phyloP scores from a whole-genome alignment of 37 sponge, comb jelly and placozoan species.

The Hormiphora californensis region DNA sequence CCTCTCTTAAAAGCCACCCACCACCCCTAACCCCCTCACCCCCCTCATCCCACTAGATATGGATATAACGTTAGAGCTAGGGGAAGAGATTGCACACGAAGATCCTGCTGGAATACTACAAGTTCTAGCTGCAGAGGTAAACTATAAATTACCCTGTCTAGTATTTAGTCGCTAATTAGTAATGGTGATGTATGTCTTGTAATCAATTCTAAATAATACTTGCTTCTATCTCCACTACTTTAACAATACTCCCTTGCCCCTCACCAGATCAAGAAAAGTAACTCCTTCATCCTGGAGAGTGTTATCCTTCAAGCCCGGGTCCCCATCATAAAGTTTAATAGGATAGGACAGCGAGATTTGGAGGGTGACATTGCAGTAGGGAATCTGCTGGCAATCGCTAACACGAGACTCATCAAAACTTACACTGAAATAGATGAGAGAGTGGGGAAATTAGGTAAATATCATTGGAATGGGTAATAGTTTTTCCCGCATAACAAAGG shows the following conservation, averaged over 20 bases:
- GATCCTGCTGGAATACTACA: neutral
- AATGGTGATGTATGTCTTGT: neutral
- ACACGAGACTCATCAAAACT: neutral
- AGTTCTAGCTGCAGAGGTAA: neutral
- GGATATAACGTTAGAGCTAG: slow-evolving; percentile 7
- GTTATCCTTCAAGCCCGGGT: slow-evolving; percentile 61
- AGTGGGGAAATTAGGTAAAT: neutral
- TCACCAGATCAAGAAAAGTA: slow-evolving; percentile 5
- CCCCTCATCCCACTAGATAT: no score
- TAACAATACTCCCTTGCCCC: neutral
- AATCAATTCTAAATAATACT: neutral
- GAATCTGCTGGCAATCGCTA: slow-evolving; percentile 23
- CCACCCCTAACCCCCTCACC: no score
- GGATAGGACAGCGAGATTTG: neutral
- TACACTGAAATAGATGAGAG: slow-evolving; percentile 14
- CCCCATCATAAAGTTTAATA: slow-evolving; percentile 76
- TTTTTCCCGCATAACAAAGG: no score
- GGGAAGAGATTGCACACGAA: neutral
- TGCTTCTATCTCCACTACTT: neutral
- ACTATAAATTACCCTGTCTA: neutral
- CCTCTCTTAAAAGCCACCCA: no score
- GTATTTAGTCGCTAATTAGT: neutral
- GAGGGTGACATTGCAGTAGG: slow-evolving; percentile 9
- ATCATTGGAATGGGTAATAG: no score
- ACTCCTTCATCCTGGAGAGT: neutral